A percentile compares a stretch with the other conserved stretches of the same genome.
Conservation (phyloP, 2,797 vertebrate genomes). For the Hydrocynus forskahlii region DNA sequence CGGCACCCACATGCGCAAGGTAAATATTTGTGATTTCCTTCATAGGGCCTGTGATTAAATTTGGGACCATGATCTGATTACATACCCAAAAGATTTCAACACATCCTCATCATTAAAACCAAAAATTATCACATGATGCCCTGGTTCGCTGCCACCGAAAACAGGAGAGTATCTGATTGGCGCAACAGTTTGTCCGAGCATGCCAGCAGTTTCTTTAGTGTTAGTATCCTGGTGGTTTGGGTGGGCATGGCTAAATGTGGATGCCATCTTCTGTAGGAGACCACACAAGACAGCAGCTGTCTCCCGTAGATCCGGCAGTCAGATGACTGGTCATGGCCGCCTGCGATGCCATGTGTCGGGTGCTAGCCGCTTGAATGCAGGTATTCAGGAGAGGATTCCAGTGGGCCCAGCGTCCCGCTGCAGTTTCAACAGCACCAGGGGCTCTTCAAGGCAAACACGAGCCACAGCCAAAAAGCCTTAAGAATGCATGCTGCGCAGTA, state of each 20-base stretch:
- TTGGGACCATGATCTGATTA: constrained; percentile 54
- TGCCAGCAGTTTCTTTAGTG: constrained; percentile 13
- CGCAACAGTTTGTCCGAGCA: constrained; percentile 14
- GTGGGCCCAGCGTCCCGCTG: constrained; percentile 71
- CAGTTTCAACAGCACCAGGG: constrained; percentile 69
- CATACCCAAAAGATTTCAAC: constrained; percentile 30
- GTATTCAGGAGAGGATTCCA: constrained; percentile 78
- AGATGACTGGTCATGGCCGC: constrained; percentile 75
- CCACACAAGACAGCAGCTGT: constrained; percentile 53
- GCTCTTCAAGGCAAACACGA: constrained; percentile 77
- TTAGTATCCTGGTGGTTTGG: constrained; percentile 12
- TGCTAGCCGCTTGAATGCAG: constrained; percentile 74
- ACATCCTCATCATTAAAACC: constrained; percentile 43
- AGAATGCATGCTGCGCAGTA: constrained; percentile 37
- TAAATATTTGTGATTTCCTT: constrained; percentile 59
- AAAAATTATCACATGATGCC: constrained; percentile 47
- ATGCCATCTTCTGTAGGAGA: constrained; percentile 40
- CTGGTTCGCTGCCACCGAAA: constrained; percentile 25
- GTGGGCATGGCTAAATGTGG: constrained; percentile 43
- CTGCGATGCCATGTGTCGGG: constrained; percentile 47
- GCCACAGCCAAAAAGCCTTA: constrained; percentile 45
- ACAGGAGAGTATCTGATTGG: constrained; percentile 29
- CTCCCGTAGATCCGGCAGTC: constrained; percentile 56
- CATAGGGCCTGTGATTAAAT: constrained; percentile 49
- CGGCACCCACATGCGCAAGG: constrained; percentile 29